Evolutionary conservation across 35 echinoderm and acorn worm species (phyloP), one percentile per base, ranked within the genome.

Genomic region (Stichopus chloronotus): DNA sequence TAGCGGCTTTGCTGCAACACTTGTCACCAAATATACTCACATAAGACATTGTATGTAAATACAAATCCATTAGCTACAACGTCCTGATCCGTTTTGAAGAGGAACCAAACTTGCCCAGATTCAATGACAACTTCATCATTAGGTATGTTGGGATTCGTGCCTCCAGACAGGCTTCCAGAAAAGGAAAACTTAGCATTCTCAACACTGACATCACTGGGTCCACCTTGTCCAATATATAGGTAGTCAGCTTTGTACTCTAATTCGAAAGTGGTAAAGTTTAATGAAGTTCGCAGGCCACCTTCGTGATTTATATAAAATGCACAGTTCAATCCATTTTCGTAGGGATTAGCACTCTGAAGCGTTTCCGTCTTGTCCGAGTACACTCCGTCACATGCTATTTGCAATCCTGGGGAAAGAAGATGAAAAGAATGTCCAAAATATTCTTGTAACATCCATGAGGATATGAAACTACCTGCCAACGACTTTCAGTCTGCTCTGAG

Each of bases 241-340:
- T 57, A 91, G 58, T 91, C 90, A 59, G 5, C 12, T 58, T 91
- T 91, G 58, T 91, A 91, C 53, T 91, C 90, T 25, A 91, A n/a
- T 14, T 79, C 56, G 79, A 91, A 91, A 8, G 7, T 12, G 53
- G 90, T 23, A 91, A 91, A 91, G 76, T 56, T 8, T 78, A 91
- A 23, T 22, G 24, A 55, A 6, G 90, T 91, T 23, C 90, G 69
- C 19, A 91, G 17, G 9, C 90, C 90, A 1, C 13, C 21, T 20
- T 9, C 11, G 1, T 79, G 57, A 56, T 58, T 91, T 53, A 91
- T 91, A 52, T 78, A 91, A 79, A 91, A 91, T 65, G 17, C 7
- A 79, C 90, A 91, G 72, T 91, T 78, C 53, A 53, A 7, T 52
- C 43, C 16, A 17, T 79, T 77, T 13, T 16, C 0, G 19, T 91